Conservation (phyloP, 2,888 invertebrate species). For the Agrotis segetum region DNA sequence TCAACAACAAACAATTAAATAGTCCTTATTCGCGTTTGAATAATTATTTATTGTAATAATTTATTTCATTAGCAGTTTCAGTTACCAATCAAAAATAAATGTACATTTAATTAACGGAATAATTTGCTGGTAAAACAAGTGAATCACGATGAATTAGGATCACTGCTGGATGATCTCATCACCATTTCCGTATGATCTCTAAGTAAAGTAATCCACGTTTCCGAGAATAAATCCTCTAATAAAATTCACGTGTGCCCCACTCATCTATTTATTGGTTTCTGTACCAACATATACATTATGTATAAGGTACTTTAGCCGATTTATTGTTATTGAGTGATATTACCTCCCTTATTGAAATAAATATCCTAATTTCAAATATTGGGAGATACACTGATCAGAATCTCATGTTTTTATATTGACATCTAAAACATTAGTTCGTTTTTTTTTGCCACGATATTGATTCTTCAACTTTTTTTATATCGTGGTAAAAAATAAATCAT, state of each 20-base stretch:
- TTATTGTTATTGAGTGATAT: constrained; percentile 50
- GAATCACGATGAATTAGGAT: constrained; percentile 51
- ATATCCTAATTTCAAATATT: constrained; percentile 34
- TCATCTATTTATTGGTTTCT: constrained; percentile 48
- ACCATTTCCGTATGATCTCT: constrained; percentile 47
- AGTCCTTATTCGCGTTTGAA: constrained; percentile 3
- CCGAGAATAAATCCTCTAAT: constrained; percentile 57
- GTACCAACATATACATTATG: constrained; percentile 55
- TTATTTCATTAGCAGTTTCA: constrained; percentile 28
- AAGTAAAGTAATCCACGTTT: constrained; percentile 54
- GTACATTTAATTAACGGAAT: constrained; percentile 3
- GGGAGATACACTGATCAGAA: not conserved
- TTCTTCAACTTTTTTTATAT: not conserved
- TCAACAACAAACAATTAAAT: constrained; percentile 33
- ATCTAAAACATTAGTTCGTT: constrained; percentile 2
- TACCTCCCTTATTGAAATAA: constrained; percentile 46
- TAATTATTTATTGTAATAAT: constrained; percentile 15
- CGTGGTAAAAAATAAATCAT: too few species aligned
- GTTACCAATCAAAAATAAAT: constrained; percentile 23
- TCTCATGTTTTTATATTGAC: constrained; percentile 34
- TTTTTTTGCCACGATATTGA: not conserved
- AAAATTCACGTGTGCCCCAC: constrained; percentile 49
- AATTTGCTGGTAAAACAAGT: constrained; percentile 33
- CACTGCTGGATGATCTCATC: constrained; percentile 65
- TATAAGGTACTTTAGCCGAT: constrained; percentile 44